These are phyloP conservation scores for Dendrophyllia cribrosa DNA, from an alignment of 64 coral and sea anemone genomes.

Conservation along the genomic window DNA sequence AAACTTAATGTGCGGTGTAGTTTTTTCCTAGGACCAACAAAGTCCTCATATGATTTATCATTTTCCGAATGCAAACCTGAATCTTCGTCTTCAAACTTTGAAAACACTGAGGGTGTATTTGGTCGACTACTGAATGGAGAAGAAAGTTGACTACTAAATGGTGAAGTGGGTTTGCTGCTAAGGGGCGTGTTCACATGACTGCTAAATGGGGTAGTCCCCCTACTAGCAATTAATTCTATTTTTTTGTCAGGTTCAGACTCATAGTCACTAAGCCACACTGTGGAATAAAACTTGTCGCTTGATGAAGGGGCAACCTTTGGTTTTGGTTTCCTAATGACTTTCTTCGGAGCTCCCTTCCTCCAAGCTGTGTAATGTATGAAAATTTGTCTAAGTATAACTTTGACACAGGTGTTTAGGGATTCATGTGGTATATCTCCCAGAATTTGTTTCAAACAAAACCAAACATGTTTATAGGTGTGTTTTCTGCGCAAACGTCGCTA, in stretches of 20 bases:
- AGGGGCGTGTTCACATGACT: slow-evolving; percentile 86
- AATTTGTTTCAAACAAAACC: too few species aligned
- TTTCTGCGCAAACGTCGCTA: too few species aligned
- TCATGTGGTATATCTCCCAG: too few species aligned
- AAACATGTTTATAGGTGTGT: too few species aligned
- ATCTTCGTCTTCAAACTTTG: slow-evolving; percentile 81
- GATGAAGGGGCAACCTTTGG: slow-evolving; percentile 80
- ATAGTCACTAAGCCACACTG: slow-evolving; percentile 99
- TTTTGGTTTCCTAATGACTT: slow-evolving; percentile 86
- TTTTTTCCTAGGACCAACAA: slow-evolving; percentile 81
- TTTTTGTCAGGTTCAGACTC: slow-evolving; percentile 97
- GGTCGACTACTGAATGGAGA: slow-evolving; percentile 83
- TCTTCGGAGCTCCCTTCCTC: slow-evolving; percentile 83
- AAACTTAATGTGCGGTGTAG: slow-evolving; percentile 94
- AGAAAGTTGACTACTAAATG: slow-evolving; percentile 78
- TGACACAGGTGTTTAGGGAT: not conserved
- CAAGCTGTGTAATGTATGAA: slow-evolving; percentile 77
- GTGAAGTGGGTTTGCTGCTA: slow-evolving; percentile 83
- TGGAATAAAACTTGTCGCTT: slow-evolving; percentile 98
- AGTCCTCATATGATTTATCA: slow-evolving; percentile 93
- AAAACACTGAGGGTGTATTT: slow-evolving; percentile 74
- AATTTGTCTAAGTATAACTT: slow-evolving; percentile 31
- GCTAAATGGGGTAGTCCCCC: slow-evolving; percentile 76
- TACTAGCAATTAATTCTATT: slow-evolving; percentile 81
- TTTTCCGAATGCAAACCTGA: slow-evolving; percentile 92